Percentiles rank a stretch among this genome's conserved stretches.
Conservation (phyloP, 2,888 invertebrate species). For the Platycnemis pennipes region DNA sequence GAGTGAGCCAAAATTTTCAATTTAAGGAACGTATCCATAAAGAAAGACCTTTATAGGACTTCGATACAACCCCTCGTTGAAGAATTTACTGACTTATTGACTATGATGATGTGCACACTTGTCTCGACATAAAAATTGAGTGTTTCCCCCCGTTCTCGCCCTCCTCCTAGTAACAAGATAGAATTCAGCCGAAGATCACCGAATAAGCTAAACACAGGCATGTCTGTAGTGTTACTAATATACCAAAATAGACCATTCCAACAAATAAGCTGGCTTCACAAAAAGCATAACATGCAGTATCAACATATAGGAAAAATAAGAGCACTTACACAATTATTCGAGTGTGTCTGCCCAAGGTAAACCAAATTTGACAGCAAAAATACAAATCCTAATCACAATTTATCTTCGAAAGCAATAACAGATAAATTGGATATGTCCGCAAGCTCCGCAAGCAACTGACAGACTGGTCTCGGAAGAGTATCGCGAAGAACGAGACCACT, state of each 20-base stretch:
- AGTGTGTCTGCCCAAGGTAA: not conserved
- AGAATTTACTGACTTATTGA: too few species aligned
- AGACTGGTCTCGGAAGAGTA: conserved; percentile 17
- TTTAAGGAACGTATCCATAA: too few species aligned
- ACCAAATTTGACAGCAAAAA: not conserved
- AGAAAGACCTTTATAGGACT: too few species aligned
- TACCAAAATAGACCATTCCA: conserved; percentile 3
- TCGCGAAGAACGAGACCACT: not conserved
- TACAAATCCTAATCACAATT: not conserved
- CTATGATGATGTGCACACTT: too few species aligned
- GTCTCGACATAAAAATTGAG: too few species aligned
- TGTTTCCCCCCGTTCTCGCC: too few species aligned
- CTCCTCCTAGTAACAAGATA: too few species aligned
- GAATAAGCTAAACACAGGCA: too few species aligned
- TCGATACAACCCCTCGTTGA: too few species aligned
- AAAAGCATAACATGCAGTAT: not conserved
- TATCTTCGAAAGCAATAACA: not conserved
- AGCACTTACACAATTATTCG: not conserved
- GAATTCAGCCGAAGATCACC: too few species aligned
- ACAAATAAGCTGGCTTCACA: not conserved
- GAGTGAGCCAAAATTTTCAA: too few species aligned
- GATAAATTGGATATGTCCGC: too few species aligned
- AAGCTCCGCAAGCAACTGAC: not conserved
- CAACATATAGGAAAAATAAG: not conserved
- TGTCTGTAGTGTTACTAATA: not conserved